phyloP scores from a whole-genome alignment of 2,888 invertebrate species.

The Sycophila texana region DNA sequence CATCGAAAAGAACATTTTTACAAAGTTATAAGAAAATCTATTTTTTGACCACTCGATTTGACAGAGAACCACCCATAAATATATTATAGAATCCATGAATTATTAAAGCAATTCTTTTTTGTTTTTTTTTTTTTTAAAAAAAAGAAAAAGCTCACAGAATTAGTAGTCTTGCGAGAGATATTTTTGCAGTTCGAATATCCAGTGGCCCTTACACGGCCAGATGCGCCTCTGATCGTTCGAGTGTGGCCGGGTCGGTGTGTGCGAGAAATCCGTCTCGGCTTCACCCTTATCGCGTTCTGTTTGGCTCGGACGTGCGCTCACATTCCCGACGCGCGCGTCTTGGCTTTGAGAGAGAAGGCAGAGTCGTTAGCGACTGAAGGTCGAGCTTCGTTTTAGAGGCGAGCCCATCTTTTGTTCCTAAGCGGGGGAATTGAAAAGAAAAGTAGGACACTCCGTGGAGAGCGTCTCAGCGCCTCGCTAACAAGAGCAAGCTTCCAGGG shows the following conservation, averaged over 20 bases:
- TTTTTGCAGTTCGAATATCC: background rate
- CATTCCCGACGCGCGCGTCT: background rate
- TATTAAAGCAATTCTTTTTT: too few species aligned
- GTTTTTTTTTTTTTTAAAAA: too few species aligned
- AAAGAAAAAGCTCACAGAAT: too few species aligned
- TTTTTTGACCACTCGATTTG: too few species aligned
- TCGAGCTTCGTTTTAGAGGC: constrained; percentile 45
- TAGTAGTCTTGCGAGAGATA: too few species aligned
- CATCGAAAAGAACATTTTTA: too few species aligned
- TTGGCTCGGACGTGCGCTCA: constrained; percentile 17
- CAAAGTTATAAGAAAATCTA: too few species aligned
- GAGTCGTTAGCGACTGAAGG: constrained; percentile 52
- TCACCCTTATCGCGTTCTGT: constrained; percentile 49
- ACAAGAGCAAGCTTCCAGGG: background rate
- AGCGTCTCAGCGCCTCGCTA: background rate
- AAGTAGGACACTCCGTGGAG: constrained; percentile 42
- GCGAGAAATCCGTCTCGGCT: background rate
- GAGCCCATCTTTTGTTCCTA: constrained; percentile 42
- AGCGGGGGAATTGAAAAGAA: constrained; percentile 46
- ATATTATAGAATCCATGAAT: too few species aligned
- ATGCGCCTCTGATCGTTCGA: background rate
- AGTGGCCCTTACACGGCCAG: background rate
- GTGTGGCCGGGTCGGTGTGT: too few species aligned
- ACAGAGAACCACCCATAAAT: too few species aligned
- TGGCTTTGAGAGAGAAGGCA: constrained; percentile 18